Evolutionary conservation across 1,140 invertebrate genomes (phyloP).

Genomic region (Drosophila pachea): DNA sequence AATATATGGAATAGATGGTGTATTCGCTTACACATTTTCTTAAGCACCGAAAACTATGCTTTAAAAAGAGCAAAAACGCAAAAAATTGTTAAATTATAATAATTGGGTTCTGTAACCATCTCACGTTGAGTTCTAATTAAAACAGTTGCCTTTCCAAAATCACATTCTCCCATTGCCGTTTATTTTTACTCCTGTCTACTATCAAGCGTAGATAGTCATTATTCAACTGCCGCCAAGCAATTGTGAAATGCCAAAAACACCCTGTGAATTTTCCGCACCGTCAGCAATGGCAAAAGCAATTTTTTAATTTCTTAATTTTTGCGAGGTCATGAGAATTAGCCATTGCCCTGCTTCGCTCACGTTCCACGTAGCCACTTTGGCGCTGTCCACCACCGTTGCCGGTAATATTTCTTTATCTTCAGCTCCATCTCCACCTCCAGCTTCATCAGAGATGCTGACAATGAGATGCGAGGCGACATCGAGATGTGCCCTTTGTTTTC

Average conservation of each 20-base stretch:
- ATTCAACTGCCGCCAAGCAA: conserved; percentile 65
- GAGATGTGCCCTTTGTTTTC: conserved; percentile 43
- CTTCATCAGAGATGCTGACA: conserved; percentile 35
- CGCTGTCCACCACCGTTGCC: conserved; percentile 40
- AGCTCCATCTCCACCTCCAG: conserved; percentile 17
- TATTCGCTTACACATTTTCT: not conserved
- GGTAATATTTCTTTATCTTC: conserved; percentile 67
- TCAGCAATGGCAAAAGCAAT: conserved; percentile 69
- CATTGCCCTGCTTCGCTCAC: conserved; percentile 24
- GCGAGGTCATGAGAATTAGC: conserved; percentile 75
- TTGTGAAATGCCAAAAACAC: conserved; percentile 71
- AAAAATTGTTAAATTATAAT: no score
- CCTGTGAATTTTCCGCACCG: conserved; percentile 64
- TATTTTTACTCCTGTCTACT: not conserved
- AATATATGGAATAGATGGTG: no score
- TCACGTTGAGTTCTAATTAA: not conserved
- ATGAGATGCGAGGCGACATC: conserved; percentile 46
- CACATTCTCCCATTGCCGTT: not conserved
- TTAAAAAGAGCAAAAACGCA: not conserved
- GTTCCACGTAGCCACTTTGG: conserved; percentile 45
- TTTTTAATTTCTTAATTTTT: conserved; percentile 79
- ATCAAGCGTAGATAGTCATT: conserved; percentile 60
- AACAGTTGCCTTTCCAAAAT: not conserved
- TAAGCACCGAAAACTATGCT: conserved; percentile 21
- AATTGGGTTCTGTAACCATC: no score